Base-by-base conservation (phyloP, 2,113 vertebrate species). In the Empidonax alnorum region DNA sequence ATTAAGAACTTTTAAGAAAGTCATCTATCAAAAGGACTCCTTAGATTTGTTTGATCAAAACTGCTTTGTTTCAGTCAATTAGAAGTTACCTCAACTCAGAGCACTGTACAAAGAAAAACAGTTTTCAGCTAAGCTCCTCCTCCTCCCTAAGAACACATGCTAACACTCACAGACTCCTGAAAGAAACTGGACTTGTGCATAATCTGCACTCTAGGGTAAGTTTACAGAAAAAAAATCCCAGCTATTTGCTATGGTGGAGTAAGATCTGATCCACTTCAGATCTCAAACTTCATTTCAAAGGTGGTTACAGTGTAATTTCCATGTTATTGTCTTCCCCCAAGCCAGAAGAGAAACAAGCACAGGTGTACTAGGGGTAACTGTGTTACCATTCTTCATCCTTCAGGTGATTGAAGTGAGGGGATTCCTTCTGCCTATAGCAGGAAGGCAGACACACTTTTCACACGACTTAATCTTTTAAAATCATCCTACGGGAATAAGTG, bases 171-270 rank as follows among this genome's bases (percentile, higher is more conserved):
- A 62, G 37, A 41, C 12, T 56, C 25, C 10, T 50, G 27, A 63
- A 72, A 20, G 33, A 74, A 55, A 46, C 4, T 12, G n/a, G 28
- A 41, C 20, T 61, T 14, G 28, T 28, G 46, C 49, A 41, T n/a
- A 30, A 85, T 28, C 41, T 73, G 37, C 52, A 79, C 13, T 33
- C 24, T 22, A 39, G 24, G 24, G 2, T 22, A 79, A 73, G 1
- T 30, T n/a, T 3, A 21, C 20, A 23, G 37, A 13, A 71, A 47
- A 5, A 47, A 5, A 6, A 10, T 0, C 0, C 1, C 23, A 49
- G 5, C 28, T 79, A 37, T 56, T 61, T 68, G 17, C 14, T 65
- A 4, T 31, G 20, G 22, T 59, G 23, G 58, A 23, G 23, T 25
- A 14, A 59, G n/a, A 37, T 24, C 23, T 25, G 58, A 59, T 72